Evolutionary conservation across 1,140 invertebrate genomes (phyloP).

Genomic region (Bombus difficillimus): DNA sequence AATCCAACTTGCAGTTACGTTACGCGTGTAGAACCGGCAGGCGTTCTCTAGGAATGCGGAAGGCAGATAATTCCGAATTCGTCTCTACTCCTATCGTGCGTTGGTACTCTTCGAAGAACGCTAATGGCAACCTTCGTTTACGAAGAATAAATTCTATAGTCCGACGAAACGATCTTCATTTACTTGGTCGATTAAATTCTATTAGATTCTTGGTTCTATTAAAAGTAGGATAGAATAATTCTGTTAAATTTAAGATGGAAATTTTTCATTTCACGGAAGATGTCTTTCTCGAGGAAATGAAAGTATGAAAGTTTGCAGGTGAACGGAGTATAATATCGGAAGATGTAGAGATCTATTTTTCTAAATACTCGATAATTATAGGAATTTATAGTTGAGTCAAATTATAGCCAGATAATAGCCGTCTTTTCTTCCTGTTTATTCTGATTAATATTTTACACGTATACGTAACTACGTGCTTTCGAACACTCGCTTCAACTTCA

Average conservation of each 20-base stretch:
- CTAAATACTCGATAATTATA: background rate
- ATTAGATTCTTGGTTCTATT: no score
- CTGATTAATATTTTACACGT: no score
- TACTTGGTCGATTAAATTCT: no score
- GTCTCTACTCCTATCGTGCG: background rate
- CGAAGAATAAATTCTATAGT: no score
- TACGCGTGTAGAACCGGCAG: background rate
- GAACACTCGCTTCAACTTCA: no score
- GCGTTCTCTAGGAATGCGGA: slow-evolving; percentile 24
- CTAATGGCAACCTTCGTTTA: background rate
- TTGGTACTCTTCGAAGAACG: background rate
- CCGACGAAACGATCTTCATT: background rate
- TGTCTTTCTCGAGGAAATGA: no score
- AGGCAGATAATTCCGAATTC: slow-evolving; percentile 22
- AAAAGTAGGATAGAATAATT: no score
- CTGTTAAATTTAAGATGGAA: no score
- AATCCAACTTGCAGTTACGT: slow-evolving; percentile 3
- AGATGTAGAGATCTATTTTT: background rate
- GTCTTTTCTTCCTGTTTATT: no score
- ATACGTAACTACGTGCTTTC: no score
- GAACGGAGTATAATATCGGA: background rate
- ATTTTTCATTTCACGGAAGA: no score
- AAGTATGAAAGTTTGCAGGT: no score
- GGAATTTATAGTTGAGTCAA: background rate
- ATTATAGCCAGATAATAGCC: background rate